Conservation (phyloP, 2,113 vertebrate species). For the Callospermophilus lateralis region DNA sequence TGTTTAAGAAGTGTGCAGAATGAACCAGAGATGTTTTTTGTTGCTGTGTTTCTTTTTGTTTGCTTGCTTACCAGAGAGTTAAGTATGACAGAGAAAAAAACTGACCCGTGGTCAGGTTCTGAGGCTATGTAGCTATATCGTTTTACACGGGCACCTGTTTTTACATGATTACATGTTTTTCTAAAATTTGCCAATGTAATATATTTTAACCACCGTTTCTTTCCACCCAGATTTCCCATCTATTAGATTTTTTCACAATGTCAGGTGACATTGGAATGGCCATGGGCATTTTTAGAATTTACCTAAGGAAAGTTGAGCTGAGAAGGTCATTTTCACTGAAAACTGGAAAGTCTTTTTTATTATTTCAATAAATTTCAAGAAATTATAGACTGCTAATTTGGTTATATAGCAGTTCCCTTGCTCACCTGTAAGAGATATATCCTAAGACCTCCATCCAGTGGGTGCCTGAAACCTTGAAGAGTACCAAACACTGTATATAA, state of each 20-base stretch:
- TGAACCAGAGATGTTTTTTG: neutral
- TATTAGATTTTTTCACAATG: neutral
- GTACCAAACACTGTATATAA: neutral
- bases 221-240: neutral
- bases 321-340: neutral
- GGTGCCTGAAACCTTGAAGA: neutral
- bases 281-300: neutral
- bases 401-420: neutral
- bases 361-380: conserved; percentile 3
- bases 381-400: conserved; percentile 3
- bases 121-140: neutral
- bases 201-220: neutral
- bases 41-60: neutral
- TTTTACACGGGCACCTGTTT: neutral
- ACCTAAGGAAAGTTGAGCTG: neutral
- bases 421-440: neutral
- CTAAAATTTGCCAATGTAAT: conserved; percentile 32
- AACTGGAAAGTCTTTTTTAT: conserved; percentile 33
- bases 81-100: neutral
- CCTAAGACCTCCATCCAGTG: neutral
- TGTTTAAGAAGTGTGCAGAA: neutral
- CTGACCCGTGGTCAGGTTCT: neutral
- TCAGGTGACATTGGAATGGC: neutral
- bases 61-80: neutral
- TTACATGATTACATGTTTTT: neutral